A percentile compares a stretch with the other conserved stretches of the same genome.
These are phyloP conservation scores for Helicoverpa zea DNA, from an alignment of 1,140 invertebrate species.

Conservation along the genomic window DNA sequence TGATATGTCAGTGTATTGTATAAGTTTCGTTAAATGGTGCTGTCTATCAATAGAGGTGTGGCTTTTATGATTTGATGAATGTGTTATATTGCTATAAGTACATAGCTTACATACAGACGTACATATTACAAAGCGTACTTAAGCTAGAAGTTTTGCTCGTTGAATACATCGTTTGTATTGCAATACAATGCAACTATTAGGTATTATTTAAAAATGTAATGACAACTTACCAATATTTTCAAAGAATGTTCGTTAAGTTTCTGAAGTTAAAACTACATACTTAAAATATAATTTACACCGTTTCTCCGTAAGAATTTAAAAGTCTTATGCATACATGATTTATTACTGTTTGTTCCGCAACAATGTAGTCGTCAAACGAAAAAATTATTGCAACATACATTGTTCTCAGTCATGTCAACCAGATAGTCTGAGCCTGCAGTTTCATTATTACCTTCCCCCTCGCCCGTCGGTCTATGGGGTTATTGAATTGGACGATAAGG, in stretches of 20 bases:
- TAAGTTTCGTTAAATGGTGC: not conserved
- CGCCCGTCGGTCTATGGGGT: conserved; percentile 66
- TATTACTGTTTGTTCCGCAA: conserved; percentile 12
- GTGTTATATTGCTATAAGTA: too few species aligned
- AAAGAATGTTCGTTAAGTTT: too few species aligned
- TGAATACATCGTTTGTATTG: too few species aligned
- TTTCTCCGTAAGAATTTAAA: conserved; percentile 5
- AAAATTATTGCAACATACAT: not conserved
- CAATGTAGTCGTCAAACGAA: conserved; percentile 13
- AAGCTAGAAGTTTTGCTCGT: too few species aligned
- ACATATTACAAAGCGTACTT: too few species aligned
- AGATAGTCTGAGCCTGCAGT: conserved; percentile 69
- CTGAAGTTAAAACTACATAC: too few species aligned
- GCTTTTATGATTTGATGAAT: not conserved
- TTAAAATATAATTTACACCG: conserved; percentile 11
- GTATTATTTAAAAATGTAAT: too few species aligned
- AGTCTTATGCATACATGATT: not conserved
- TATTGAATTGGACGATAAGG: conserved; percentile 85
- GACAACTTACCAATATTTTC: too few species aligned
- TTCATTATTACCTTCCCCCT: conserved; percentile 80
- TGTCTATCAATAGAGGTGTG: not conserved
- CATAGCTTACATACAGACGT: too few species aligned
- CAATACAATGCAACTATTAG: too few species aligned
- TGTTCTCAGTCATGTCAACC: not conserved
- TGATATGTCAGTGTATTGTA: conserved; percentile 18